Evolutionary conservation across 1,140 invertebrate genomes (phyloP).

Genomic region (Panagrolaimus sp.): DNA sequence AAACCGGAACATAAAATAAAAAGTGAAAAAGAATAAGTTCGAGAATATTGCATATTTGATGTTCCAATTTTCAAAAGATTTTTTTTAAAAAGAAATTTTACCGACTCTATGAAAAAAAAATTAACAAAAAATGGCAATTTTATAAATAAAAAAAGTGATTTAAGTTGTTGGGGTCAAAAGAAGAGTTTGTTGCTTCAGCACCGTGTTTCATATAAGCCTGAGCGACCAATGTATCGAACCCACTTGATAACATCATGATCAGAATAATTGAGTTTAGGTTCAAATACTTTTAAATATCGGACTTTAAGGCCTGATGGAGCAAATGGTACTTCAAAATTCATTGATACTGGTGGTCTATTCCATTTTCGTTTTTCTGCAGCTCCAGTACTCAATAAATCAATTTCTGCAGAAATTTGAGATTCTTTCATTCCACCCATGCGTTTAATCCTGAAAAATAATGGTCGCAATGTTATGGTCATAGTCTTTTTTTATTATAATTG

Average conservation of each 20-base stretch:
- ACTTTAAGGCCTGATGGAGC: slow-evolving; percentile 98
- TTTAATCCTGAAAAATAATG: slow-evolving; percentile 73
- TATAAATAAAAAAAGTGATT: neutral
- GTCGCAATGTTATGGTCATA: slow-evolving; percentile 4
- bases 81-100: neutral
- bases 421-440: slow-evolving; percentile 99
- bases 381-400: slow-evolving; percentile 95
- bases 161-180: neutral
- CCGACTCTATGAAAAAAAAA: neutral
- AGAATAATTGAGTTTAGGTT: slow-evolving; percentile 98
- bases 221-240: slow-evolving; percentile 98
- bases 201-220: slow-evolving; percentile 95
- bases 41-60: neutral
- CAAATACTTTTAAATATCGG: slow-evolving; percentile 97
- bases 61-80: neutral
- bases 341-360: slow-evolving; percentile 99
- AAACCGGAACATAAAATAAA: too few relatives aligned
- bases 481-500: slow-evolving; percentile 60
- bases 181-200: slow-evolving; percentile 68
- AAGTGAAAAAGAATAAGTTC: neutral
- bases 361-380: slow-evolving; percentile 91
- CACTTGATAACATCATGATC: slow-evolving; percentile 99
- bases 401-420: slow-evolving; percentile 96
- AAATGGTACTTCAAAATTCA: slow-evolving; percentile 95
- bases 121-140: neutral